Conservation (phyloP, 2,888 invertebrate genomes). For the Maniola hyperantus region DNA sequence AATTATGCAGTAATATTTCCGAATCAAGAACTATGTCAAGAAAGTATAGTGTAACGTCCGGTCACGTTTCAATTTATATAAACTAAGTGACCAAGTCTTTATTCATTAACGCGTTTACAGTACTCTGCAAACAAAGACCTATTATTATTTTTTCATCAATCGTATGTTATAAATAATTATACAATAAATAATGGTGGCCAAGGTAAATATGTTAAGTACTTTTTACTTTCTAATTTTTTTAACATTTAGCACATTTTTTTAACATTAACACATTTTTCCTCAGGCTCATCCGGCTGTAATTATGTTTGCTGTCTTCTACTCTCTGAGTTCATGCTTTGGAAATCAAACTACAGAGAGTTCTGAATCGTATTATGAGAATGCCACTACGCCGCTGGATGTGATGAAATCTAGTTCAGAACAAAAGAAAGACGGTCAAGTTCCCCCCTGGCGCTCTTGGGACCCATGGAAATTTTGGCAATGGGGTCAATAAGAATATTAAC, state of each 20-base stretch:
- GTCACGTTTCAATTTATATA: constrained; percentile 16
- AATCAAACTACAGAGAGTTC: not conserved
- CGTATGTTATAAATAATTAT: not conserved
- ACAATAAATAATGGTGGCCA: not conserved
- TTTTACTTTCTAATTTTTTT: not conserved
- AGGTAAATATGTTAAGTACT: not conserved
- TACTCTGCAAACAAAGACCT: not conserved
- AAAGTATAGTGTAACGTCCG: constrained; percentile 7
- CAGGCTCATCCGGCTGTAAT: not conserved
- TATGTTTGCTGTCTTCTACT: not conserved
- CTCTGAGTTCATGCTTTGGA: not conserved
- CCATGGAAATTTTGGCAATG: constrained; percentile 6
- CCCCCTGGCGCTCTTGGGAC: not conserved
- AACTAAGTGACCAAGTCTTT: constrained; percentile 6
- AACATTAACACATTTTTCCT: not conserved
- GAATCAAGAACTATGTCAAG: not conserved
- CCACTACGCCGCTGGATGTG: not conserved
- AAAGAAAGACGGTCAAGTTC: not conserved
- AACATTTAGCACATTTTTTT: not conserved
- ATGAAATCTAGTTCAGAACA: not conserved
- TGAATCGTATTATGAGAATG: not conserved
- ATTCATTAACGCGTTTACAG: not conserved
- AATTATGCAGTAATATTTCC: not conserved
- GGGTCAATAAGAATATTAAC: not conserved
- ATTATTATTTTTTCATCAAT: not conserved